Evolutionary conservation across 2,113 vertebrate species (phyloP), one percentile per base, ranked within the genome.

Genomic region (Abramis brama): DNA sequence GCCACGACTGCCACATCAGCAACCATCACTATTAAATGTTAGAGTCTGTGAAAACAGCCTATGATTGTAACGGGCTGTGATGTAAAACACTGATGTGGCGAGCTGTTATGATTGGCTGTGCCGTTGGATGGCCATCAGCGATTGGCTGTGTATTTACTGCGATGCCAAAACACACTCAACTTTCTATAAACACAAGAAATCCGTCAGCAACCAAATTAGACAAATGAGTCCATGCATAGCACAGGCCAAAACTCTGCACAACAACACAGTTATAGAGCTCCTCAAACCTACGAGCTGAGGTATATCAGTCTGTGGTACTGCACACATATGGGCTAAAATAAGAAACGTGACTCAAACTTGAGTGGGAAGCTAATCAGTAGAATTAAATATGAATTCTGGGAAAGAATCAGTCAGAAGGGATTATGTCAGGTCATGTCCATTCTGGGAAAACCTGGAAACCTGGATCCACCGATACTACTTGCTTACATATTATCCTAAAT

Each of bases 271-370:
- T 57, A 78, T 36, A 39, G 21, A 11, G 60, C 36, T 78, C 30
- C 76, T 78, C 17, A 36, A 78, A 36, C 50, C 76, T 6, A 36
- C 19, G 9, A 36, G 21, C 21, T 12, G 19, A 21, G 25, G 36
- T 4, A 57, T 13, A 0, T 59, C 12, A 52, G 73, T 17, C 73
- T 50, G 43, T 17, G 3, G 6, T 15, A 4, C 19, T 23, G 52
- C 30, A 59, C 52, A 39, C 11, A 59, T 39, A n/a, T n/a, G n/a
- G 64, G 74, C 70, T 64, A 87, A 79, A 89, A 86, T 81, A 86
- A 79, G 71, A 92, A 90, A 89, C n/a, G 13, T 66, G 83, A 81
- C 83, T 85, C 64, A 86, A 39, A 71, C 66, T 66, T 2, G 21
- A 75, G 64, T 60, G 62, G 19, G 87, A 82, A 84, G 71, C 45